These are phyloP conservation scores for Nyleta sp. DNA, from an alignment of 2,888 invertebrate genomes.

Conservation along the genomic window DNA sequence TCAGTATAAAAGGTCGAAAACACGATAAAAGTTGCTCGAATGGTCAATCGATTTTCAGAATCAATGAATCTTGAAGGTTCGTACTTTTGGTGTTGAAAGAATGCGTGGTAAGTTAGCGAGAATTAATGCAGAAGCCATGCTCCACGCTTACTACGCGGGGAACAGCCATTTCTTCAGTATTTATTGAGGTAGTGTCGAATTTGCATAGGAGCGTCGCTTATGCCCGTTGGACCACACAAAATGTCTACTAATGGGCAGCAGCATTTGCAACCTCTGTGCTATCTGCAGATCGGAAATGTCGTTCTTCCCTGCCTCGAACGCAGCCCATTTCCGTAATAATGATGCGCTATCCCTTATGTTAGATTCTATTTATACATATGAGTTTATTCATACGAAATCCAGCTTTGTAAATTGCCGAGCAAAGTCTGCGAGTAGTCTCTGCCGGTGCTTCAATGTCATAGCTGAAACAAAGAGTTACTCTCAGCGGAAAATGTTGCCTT, in stretches of 20 bases:
- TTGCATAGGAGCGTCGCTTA: conserved; percentile 79
- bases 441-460: conserved; percentile 29
- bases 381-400: conserved; percentile 47
- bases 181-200: conserved; percentile 80
- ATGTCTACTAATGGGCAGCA: conserved; percentile 79
- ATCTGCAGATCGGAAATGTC: conserved; percentile 74
- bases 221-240: conserved; percentile 80
- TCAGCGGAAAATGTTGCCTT: conserved; percentile 6
- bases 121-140: conserved; percentile 77
- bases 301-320: conserved; percentile 57
- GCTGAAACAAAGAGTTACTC: conserved; percentile 30
- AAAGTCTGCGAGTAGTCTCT: conserved; percentile 18
- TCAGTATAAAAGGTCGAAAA: neutral
- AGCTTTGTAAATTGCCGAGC: conserved; percentile 18
- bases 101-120: conserved; percentile 68
- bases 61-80: conserved; percentile 39
- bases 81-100: conserved; percentile 62
- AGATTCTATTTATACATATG: conserved; percentile 54
- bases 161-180: conserved; percentile 77
- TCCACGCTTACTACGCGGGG: conserved; percentile 68
- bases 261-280: conserved; percentile 67
- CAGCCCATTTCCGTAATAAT: conserved; percentile 64
- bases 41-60: conserved; percentile 40
- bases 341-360: conserved; percentile 56
- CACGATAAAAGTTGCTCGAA: conserved; percentile 4